Evolutionary conservation across 2,888 invertebrate species (phyloP).

Genomic region (Eupithecia centaureata): DNA sequence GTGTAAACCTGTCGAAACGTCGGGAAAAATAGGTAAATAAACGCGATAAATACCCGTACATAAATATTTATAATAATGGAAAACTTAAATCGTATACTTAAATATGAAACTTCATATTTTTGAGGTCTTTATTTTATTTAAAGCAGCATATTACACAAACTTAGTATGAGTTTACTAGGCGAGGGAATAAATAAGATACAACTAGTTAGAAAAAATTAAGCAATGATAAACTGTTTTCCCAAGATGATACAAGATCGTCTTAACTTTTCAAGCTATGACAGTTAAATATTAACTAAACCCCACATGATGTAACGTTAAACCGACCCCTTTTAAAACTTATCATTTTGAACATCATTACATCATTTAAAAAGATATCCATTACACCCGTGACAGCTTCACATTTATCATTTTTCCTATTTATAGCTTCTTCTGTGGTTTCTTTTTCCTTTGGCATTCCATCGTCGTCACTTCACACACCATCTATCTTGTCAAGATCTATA

Average conservation of each 20-base stretch:
- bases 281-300: slow-evolving; percentile 1
- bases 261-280: slow-evolving; percentile 6
- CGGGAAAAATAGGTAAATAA: too few relatives aligned
- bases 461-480: slow-evolving; percentile 69
- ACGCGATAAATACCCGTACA: too few relatives aligned
- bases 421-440: slow-evolving; percentile 51
- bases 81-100: too few relatives aligned
- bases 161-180: too few relatives aligned
- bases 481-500: slow-evolving; percentile 67
- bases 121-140: too few relatives aligned
- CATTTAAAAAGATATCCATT: slow-evolving; percentile 43
- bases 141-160: too few relatives aligned
- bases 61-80: too few relatives aligned
- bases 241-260: background rate
- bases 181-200: background rate
- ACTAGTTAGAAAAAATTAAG: background rate
- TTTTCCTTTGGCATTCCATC: slow-evolving; percentile 49
- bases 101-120: too few relatives aligned
- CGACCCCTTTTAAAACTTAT: slow-evolving; percentile 18
- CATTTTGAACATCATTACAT: slow-evolving; percentile 26
- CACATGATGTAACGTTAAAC: slow-evolving; percentile 16
- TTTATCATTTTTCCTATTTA: slow-evolving; percentile 54
- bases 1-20: too few relatives aligned
- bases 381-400: slow-evolving; percentile 40
- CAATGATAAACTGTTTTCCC: background rate